Base-by-base conservation (phyloP, 1,140 invertebrate genomes). In the Wasmannia auropunctata region DNA sequence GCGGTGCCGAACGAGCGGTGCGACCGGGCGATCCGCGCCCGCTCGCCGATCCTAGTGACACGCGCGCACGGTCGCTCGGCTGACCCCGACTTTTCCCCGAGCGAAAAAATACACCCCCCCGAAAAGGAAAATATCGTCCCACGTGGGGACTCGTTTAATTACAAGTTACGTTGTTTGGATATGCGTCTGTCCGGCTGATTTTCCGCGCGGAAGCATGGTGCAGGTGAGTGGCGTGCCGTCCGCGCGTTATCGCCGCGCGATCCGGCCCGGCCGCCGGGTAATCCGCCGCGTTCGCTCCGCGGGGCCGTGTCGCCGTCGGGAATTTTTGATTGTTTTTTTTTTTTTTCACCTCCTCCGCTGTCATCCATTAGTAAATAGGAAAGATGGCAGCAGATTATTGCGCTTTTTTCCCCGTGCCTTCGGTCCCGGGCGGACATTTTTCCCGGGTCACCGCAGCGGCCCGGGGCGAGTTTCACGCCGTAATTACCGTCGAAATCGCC, bases 311-410 rank as follows among this genome's bases (percentile, higher is more conserved):
- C 40, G 87, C 37, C 91, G 91, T 93, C 88, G 92, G 92, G 92
- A 92, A 93, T 94, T 95, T 94, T 94, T 94, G 90, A 93, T 94
- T 94, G 93, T 94, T 95, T 95, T 94, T 94, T 94, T 94, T 92
- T 56, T 51, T 34, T n/a, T n/a, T n/a, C n/a, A n/a, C n/a, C n/a
- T n/a, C 70, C 51, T 37, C n/a, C 51, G 31, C 93, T 94, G 93
- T 94, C 94, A 95, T 95, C 94, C 94, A 95, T 95, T 95, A 95
- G 94, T 95, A 95, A 95, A 95, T 95, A 94, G 94, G 94, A 95
- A 95, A 95, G 94, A 95, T 95, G 94, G 94, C 94, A 95, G 94
- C 94, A 94, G 94, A 95, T 95, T 95, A 94, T 94, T 95, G 93
- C 94, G 93, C 93, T 95, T 95, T 95, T 95, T 95, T 95, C 93